Percentiles rank a stretch among this genome's conserved stretches.
Evolutionary conservation across 2,113 vertebrate genomes (phyloP).

Genomic region (Myiozetetes cayanensis): DNA sequence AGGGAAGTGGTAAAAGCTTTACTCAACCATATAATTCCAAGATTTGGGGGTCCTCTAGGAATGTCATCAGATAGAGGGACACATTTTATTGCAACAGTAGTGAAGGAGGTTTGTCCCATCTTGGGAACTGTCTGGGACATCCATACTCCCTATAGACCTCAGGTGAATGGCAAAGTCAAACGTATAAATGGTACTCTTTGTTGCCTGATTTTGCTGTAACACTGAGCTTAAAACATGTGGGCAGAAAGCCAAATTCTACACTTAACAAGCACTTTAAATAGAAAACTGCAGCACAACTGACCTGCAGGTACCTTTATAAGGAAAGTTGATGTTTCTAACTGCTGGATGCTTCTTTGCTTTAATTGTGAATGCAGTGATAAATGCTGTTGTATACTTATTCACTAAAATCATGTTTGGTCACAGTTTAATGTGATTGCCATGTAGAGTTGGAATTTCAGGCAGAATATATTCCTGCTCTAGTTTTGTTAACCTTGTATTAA

Average conservation of each 20-base stretch:
- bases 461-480: not conserved
- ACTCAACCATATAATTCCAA: too few species aligned
- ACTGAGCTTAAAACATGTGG: constrained; percentile 24
- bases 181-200: too few species aligned
- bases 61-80: too few species aligned
- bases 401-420: not conserved
- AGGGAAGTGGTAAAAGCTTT: too few species aligned
- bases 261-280: constrained; percentile 54
- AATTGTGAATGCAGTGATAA: not conserved
- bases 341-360: not conserved
- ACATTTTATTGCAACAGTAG: too few species aligned
- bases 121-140: too few species aligned
- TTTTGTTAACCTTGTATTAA: not conserved
- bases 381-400: not conserved
- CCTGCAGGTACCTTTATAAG: constrained; percentile 19
- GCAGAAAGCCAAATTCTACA: constrained; percentile 38
- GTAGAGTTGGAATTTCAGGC: not conserved
- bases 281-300: constrained; percentile 32
- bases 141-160: too few species aligned
- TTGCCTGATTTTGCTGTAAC: too few species aligned
- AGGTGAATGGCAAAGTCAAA: too few species aligned
- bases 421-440: not conserved
- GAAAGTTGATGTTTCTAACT: not conserved
- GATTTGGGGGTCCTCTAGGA: too few species aligned
- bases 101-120: too few species aligned